Evolutionary conservation across 92 coral and sea anemone species (phyloP).

Genomic region (Porites rus): DNA sequence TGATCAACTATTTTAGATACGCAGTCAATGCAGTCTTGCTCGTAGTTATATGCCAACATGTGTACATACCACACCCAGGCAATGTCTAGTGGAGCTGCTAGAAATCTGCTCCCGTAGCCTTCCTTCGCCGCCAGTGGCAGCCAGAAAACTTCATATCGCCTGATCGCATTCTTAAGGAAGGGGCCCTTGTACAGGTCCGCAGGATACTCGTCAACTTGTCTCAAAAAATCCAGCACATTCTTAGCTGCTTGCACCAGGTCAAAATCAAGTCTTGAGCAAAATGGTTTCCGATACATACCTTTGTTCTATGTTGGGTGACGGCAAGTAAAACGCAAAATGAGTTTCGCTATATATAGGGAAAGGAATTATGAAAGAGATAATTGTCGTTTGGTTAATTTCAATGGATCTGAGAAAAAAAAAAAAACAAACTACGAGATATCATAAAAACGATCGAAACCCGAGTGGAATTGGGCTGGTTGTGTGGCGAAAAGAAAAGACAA

Average conservation of each 20-base stretch:
- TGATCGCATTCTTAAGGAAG: constrained; percentile 57
- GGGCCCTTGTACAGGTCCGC: constrained; percentile 33
- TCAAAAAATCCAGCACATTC: constrained; percentile 52
- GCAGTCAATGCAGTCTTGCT: constrained; percentile 48
- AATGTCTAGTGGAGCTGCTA: constrained; percentile 72
- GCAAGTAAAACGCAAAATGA: neutral
- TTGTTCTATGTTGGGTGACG: neutral
- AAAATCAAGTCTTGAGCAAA: constrained; percentile 8
- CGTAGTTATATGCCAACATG: constrained; percentile 65
- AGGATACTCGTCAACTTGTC: constrained; percentile 45
- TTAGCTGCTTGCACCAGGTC: constrained; percentile 37
- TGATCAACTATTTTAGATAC: constrained; percentile 48
- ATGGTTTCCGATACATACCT: neutral
- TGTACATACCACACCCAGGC: constrained; percentile 81
- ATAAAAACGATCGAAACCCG: no score
- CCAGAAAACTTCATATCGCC: constrained; percentile 73
- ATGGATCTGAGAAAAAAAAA: no score
- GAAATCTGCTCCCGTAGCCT: constrained; percentile 23
- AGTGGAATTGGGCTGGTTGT: no score
- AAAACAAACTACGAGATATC: no score
- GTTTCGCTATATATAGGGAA: neutral
- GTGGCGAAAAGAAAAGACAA: no score
- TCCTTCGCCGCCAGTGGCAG: constrained; percentile 58
- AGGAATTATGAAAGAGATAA: neutral
- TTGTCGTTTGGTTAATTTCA: neutral